Conservation (phyloP, 2,797 vertebrate species). For the Sebastes nivosus region DNA sequence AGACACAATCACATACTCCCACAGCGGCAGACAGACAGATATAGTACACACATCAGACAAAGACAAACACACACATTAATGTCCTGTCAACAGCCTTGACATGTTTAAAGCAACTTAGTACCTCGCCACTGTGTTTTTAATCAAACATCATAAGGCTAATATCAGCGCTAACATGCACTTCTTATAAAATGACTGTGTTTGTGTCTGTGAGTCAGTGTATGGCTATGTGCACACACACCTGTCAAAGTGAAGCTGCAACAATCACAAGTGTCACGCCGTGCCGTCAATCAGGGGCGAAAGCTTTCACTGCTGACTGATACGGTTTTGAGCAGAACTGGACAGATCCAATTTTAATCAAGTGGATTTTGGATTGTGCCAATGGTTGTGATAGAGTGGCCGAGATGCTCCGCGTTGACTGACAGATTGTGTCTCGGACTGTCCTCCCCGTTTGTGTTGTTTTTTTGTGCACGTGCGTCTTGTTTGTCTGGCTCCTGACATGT, state of each 20-base stretch:
- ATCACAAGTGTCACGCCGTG: slow-evolving; percentile 49
- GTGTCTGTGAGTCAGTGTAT: background rate
- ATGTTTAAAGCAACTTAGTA: slow-evolving; percentile 2
- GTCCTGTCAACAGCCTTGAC: slow-evolving; percentile 7
- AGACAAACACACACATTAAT: slow-evolving; percentile 6
- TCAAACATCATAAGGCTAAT: slow-evolving; percentile 20
- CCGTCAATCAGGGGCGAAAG: slow-evolving; percentile 50
- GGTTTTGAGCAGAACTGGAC: slow-evolving; percentile 58
- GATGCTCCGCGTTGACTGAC: slow-evolving; percentile 55
- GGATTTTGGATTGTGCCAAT: slow-evolving; percentile 48
- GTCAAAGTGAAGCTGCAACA: slow-evolving; percentile 46
- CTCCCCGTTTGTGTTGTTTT: slow-evolving; percentile 31
- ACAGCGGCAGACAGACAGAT: background rate
- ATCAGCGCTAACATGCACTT: background rate
- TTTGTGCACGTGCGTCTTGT: slow-evolving; percentile 20
- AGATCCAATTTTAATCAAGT: slow-evolving; percentile 75
- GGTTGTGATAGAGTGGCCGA: slow-evolving; percentile 39
- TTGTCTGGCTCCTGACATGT: slow-evolving; percentile 38
- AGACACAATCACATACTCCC: background rate
- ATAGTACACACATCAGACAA: background rate
- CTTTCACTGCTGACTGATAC: slow-evolving; percentile 57
- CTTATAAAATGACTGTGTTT: background rate
- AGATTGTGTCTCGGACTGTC: slow-evolving; percentile 34
- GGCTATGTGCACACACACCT: slow-evolving; percentile 13
- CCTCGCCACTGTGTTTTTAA: background rate